phyloP scores from a whole-genome alignment of 2,888 invertebrate species.

The Amiota mariae region DNA sequence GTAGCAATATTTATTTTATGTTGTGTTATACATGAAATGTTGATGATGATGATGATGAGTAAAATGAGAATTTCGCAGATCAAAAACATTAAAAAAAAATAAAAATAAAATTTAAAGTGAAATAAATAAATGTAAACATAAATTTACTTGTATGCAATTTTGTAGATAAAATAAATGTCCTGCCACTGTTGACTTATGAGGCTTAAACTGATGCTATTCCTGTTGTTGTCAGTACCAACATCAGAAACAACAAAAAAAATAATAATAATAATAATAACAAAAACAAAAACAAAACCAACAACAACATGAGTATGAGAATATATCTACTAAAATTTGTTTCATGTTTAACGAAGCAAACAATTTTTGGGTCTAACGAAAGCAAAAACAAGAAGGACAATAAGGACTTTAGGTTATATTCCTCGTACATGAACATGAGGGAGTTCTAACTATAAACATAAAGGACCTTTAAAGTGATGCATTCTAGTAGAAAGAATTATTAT shows the following conservation, averaged over 20 bases:
- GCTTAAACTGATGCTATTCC: not conserved
- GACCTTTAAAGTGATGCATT: constrained; percentile 16
- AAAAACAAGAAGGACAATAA: not conserved
- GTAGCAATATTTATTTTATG: too few relatives aligned
- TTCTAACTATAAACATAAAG: not conserved
- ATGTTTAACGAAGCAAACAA: constrained; percentile 23
- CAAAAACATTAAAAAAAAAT: too few relatives aligned
- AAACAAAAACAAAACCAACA: not conserved
- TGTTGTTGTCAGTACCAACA: not conserved
- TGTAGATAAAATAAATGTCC: constrained; percentile 28
- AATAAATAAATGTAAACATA: constrained; percentile 16
- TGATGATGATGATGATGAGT: too few relatives aligned
- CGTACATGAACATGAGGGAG: too few relatives aligned
- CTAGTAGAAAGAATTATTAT: constrained; percentile 12
- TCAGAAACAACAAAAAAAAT: not conserved
- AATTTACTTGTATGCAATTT: constrained; percentile 27
- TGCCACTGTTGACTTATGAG: constrained; percentile 28
- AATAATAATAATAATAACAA: constrained; percentile 2
- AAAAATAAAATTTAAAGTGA: too few relatives aligned
- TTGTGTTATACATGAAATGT: too few relatives aligned
- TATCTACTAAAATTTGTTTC: constrained; percentile 14
- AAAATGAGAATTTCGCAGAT: too few relatives aligned
- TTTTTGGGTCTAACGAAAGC: constrained; percentile 7
- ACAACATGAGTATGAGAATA: constrained; percentile 1
- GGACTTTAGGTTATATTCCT: too few relatives aligned